Percentiles rank a stretch among this genome's conserved stretches.
Evolutionary conservation across 2,888 invertebrate genomes (phyloP).

Genomic region (Epicampocera succincta): DNA sequence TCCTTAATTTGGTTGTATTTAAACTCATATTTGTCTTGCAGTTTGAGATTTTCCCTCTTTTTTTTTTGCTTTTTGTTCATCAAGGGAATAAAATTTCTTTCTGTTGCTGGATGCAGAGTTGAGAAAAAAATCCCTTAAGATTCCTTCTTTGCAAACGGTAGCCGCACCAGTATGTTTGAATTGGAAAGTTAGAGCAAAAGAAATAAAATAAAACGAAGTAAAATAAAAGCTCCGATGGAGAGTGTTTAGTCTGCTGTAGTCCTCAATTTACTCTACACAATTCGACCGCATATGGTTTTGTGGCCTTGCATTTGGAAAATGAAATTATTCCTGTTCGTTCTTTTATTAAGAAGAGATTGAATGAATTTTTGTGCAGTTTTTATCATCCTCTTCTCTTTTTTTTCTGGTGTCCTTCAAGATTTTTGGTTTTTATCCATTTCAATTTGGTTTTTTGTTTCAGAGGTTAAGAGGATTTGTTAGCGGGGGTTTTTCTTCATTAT

Average conservation of each 20-base stretch:
- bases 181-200: background rate
- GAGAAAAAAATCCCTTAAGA: conserved; percentile 49
- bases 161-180: conserved; percentile 21
- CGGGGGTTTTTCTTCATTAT: conserved; percentile 16
- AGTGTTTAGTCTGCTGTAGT: conserved; percentile 20
- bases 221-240: background rate
- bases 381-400: conserved; percentile 27
- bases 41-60: conserved; percentile 16
- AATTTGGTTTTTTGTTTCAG: conserved; percentile 37
- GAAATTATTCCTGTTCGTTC: background rate
- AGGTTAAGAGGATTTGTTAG: conserved; percentile 65
- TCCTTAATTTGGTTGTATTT: conserved; percentile 56
- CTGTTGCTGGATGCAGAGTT: background rate
- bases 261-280: conserved; percentile 48
- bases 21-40: conserved; percentile 31
- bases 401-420: conserved; percentile 7
- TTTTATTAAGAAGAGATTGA: conserved; percentile 24
- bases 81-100: conserved; percentile 46
- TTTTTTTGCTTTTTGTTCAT: conserved; percentile 4
- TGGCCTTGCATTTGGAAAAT: conserved; percentile 66
- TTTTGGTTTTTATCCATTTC: conserved; percentile 35
- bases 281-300: conserved; percentile 70
- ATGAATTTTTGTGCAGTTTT: conserved; percentile 30
- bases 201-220: background rate
- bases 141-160: conserved; percentile 2